phyloP scores from a whole-genome alignment of 1,140 invertebrate species.

The Zeugodacus cucurbitae region DNA sequence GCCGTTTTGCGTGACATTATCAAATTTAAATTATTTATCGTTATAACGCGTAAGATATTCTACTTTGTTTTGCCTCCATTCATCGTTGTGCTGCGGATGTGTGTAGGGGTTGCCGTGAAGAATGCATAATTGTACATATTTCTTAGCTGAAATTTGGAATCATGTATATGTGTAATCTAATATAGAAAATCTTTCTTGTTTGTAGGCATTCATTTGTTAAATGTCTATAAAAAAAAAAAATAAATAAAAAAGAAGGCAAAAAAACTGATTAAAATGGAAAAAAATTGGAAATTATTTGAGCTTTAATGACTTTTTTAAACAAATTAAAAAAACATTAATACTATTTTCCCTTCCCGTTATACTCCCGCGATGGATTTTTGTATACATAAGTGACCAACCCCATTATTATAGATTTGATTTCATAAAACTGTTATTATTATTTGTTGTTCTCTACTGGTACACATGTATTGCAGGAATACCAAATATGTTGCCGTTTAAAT shows the following conservation, averaged over 20 bases:
- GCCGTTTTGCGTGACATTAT: background rate
- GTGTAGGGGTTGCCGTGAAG: background rate
- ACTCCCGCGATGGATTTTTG: background rate
- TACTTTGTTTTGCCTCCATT: background rate
- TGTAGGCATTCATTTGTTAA: no score
- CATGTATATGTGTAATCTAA: no score
- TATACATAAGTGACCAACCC: no score
- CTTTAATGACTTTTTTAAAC: no score
- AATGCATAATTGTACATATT: background rate
- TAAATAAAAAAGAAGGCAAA: no score
- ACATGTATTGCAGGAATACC: no score
- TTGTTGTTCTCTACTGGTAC: background rate
- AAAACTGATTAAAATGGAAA: no score
- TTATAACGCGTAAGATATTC: background rate
- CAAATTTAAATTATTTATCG: constrained; percentile 17
- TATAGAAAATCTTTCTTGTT: no score
- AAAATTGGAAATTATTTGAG: no score
- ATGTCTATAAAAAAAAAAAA: no score
- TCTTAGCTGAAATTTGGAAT: background rate
- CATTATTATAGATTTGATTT: background rate
- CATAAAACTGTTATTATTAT: background rate
- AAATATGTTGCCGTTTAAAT: background rate
- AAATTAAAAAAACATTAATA: no score
- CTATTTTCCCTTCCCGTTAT: no score
- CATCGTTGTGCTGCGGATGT: background rate